Evolutionary conservation across 2,113 vertebrate species (phyloP).

Genomic region (Lonchura striata): DNA sequence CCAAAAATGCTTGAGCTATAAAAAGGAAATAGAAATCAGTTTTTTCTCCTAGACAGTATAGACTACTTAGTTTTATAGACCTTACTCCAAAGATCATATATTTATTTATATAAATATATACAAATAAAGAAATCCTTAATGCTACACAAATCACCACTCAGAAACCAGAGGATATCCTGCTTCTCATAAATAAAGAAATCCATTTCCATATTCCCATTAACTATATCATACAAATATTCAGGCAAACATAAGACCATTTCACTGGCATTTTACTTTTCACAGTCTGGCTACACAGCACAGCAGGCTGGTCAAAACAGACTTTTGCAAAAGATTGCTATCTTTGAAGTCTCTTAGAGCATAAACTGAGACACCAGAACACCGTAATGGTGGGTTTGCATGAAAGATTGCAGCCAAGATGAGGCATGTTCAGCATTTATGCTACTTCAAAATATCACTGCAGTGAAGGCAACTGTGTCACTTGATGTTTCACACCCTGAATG

Average conservation of each 20-base stretch:
- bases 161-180: neutral
- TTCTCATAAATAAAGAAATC: accelerated
- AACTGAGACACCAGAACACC: neutral
- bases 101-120: neutral
- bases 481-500: neutral
- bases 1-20: neutral
- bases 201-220: neutral
- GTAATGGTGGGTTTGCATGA: accelerated
- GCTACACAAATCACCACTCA: neutral
- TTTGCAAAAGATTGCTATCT: neutral
- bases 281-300: no score
- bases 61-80: neutral
- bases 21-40: neutral
- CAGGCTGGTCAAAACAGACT: neutral
- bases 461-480: neutral
- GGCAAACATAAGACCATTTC: neutral
- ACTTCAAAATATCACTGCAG: neutral
- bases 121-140: neutral
- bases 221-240: neutral
- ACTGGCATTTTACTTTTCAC: neutral
- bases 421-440: neutral
- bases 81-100: neutral
- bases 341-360: neutral
- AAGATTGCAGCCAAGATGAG: accelerated
- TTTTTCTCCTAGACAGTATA: neutral